Percentiles rank a stretch among this genome's conserved stretches.
phyloP scores from a whole-genome alignment of 1,140 invertebrate genomes.

The Lasaia peninsularis region DNA sequence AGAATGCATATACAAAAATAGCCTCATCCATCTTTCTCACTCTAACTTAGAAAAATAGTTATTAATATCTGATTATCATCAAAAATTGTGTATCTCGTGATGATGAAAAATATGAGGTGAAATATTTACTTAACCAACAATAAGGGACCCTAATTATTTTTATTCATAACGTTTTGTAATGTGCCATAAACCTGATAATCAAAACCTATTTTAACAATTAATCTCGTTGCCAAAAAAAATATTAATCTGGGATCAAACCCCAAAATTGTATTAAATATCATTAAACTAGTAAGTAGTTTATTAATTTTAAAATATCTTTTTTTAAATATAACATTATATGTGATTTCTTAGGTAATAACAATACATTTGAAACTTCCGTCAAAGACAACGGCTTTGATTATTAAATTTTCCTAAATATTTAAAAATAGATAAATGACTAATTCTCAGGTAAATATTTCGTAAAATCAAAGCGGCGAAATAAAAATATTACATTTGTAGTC shows the following conservation, averaged over 20 bases:
- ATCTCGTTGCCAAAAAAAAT: neutral
- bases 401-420: neutral
- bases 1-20: too few relatives aligned
- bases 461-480: neutral
- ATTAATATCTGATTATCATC: too few relatives aligned
- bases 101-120: too few relatives aligned
- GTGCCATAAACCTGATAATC: neutral
- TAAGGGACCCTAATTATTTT: too few relatives aligned
- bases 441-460: neutral
- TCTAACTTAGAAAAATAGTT: too few relatives aligned
- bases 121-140: too few relatives aligned
- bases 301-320: conserved; percentile 1
- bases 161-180: neutral
- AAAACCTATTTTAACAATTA: conserved; percentile 4
- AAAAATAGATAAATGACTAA: neutral
- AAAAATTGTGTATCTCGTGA: too few relatives aligned
- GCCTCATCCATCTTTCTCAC: too few relatives aligned
- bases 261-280: neutral
- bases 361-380: conserved; percentile 2
- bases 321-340: conserved; percentile 9
- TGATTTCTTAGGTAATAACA: neutral
- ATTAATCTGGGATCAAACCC: neutral
- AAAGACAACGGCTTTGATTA: neutral
- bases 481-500: neutral
- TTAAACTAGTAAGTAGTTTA: conserved; percentile 6